A percentile compares a stretch with the other conserved stretches of the same genome.
phyloP scores from a whole-genome alignment of 2,888 invertebrate genomes.

The Notodonta dromedarius region DNA sequence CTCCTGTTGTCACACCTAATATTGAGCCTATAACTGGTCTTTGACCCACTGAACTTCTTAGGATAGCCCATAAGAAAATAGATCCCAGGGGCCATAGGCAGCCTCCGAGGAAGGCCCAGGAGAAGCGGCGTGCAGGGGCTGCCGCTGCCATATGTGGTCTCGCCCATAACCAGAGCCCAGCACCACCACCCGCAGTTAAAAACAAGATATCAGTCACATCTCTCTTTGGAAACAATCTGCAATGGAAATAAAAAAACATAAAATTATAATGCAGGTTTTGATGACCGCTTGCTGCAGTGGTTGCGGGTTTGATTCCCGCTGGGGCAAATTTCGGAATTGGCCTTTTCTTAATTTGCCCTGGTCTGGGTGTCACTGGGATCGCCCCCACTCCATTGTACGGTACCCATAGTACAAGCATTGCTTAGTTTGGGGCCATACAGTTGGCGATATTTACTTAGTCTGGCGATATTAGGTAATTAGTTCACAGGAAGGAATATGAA shows the following conservation, averaged over 20 bases:
- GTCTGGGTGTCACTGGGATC: too few relatives aligned
- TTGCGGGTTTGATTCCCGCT: too few relatives aligned
- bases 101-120: constrained; percentile 91
- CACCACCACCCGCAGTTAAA: constrained; percentile 91
- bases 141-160: constrained; percentile 90
- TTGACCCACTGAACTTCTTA: constrained; percentile 90
- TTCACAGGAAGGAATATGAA: too few relatives aligned
- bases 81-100: constrained; percentile 95
- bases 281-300: too few relatives aligned
- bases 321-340: too few relatives aligned
- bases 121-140: constrained; percentile 84
- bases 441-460: too few relatives aligned
- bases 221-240: constrained; percentile 88
- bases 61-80: constrained; percentile 94
- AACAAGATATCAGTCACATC: constrained; percentile 93
- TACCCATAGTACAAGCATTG: too few relatives aligned
- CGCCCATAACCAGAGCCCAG: constrained; percentile 92
- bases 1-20: constrained; percentile 88
- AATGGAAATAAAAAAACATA: not conserved
- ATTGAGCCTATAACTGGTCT: constrained; percentile 87
- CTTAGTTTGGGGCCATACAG: too few relatives aligned
- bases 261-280: not conserved
- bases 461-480: too few relatives aligned
- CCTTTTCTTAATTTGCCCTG: too few relatives aligned
- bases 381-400: too few relatives aligned